Percentiles rank a stretch among this genome's conserved stretches.
These are phyloP conservation scores for Octopus bimaculoides DNA, from an alignment of 1,140 invertebrate species.

Conservation along the genomic window DNA sequence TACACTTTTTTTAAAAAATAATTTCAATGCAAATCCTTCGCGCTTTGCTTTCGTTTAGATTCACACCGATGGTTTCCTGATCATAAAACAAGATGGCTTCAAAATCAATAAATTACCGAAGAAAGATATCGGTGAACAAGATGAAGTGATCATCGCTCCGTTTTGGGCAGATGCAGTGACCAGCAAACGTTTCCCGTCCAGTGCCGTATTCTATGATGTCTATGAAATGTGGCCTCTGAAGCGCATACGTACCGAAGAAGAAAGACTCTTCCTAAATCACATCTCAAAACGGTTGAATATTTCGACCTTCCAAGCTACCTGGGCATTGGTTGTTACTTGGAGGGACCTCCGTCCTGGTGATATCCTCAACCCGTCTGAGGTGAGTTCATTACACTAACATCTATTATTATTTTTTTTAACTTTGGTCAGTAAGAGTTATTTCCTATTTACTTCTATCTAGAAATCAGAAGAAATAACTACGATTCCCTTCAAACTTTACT, in stretches of 20 bases:
- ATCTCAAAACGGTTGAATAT: background rate
- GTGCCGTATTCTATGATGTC: background rate
- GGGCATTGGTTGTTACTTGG: slow-evolving; percentile 7
- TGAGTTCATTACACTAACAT: background rate
- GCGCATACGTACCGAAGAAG: background rate
- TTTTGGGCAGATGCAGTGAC: slow-evolving; percentile 6
- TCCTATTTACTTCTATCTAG: too few species aligned
- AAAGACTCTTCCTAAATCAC: background rate
- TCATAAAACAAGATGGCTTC: background rate
- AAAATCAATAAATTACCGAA: background rate
- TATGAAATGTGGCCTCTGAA: slow-evolving; percentile 7
- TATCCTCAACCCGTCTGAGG: background rate
- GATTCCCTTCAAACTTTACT: too few species aligned
- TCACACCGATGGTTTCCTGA: background rate
- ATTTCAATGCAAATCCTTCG: too few species aligned
- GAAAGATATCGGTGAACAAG: background rate
- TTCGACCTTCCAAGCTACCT: background rate
- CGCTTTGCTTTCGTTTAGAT: background rate
- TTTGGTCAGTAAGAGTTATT: too few species aligned
- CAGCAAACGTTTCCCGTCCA: background rate
- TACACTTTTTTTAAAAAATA: too few species aligned
- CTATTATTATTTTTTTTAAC: too few species aligned
- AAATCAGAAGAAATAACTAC: too few species aligned
- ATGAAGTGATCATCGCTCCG: background rate
- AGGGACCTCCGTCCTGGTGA: background rate